These are phyloP conservation scores for Aethina tumida DNA, from an alignment of 1,140 invertebrate species.

Conservation along the genomic window DNA sequence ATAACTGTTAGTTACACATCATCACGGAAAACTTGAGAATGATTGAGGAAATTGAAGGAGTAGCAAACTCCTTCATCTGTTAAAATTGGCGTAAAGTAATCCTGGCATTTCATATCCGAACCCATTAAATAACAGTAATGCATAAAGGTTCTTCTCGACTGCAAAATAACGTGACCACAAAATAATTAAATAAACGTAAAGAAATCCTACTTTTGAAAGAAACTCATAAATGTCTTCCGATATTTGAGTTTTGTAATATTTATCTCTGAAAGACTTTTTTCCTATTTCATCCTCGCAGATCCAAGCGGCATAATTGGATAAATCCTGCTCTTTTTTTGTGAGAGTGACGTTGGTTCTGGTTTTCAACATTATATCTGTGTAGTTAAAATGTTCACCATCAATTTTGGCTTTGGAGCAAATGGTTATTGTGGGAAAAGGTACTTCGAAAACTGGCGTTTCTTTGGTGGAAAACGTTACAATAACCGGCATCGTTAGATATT, in stretches of 20 bases:
- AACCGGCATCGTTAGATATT: conserved; percentile 42
- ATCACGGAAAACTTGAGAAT: conserved; percentile 43
- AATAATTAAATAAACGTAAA: not conserved
- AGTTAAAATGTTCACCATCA: conserved; percentile 14
- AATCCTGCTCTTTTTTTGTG: conserved; percentile 13
- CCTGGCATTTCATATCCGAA: conserved; percentile 32
- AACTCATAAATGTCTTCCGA: not conserved
- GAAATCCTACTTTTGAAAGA: not conserved
- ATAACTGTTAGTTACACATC: conserved; percentile 35
- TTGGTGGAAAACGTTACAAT: conserved; percentile 43
- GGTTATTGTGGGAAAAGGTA: conserved; percentile 44
- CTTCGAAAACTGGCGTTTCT: conserved; percentile 40
- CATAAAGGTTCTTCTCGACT: conserved; percentile 1
- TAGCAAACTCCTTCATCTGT: conserved; percentile 57
- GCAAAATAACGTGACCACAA: not conserved
- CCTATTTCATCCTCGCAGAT: conserved; percentile 2
- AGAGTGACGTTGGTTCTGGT: conserved; percentile 10
- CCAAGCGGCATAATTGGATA: conserved; percentile 9
- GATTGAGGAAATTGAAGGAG: conserved; percentile 50
- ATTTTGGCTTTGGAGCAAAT: conserved; percentile 39
- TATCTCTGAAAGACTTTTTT: not conserved
- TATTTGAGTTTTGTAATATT: not conserved
- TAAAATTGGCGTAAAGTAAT: conserved; percentile 46
- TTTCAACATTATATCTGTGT: conserved; percentile 14
- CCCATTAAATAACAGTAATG: conserved; percentile 17